A percentile compares a stretch with the other conserved stretches of the same genome.
These are phyloP conservation scores for Epinephelus malabaricus DNA, from an alignment of 2,797 vertebrate species.

Conservation along the genomic window DNA sequence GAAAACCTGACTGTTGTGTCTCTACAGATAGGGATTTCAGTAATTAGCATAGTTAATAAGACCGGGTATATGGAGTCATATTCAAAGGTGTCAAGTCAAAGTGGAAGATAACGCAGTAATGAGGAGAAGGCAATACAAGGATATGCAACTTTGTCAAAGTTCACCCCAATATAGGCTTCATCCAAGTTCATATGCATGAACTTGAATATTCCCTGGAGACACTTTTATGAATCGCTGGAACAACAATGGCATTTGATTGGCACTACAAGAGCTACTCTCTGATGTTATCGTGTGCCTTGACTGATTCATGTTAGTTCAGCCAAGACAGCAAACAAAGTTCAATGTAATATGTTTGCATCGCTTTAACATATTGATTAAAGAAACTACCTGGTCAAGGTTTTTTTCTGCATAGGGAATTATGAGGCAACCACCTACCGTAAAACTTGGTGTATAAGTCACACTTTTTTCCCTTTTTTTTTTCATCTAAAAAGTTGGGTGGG, in stretches of 20 bases:
- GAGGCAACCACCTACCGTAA: no score
- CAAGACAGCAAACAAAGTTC: background rate
- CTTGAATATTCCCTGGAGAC: background rate
- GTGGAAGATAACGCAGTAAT: conserved; percentile 55
- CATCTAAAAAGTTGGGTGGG: no score
- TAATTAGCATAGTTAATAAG: conserved; percentile 87
- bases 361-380: background rate
- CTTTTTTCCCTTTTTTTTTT: no score
- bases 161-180: background rate
- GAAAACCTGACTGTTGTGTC: conserved; percentile 77
- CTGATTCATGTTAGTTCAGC: background rate
- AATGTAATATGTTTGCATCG: background rate
- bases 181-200: conserved; percentile 4
- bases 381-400: background rate
- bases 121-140: conserved; percentile 35
- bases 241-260: background rate
- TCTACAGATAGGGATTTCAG: conserved; percentile 79
- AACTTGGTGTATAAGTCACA: no score
- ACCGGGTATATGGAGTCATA: conserved; percentile 57
- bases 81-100: conserved; percentile 65
- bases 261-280: background rate
- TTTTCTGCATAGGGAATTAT: no score
- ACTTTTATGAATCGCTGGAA: background rate
- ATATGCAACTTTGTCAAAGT: conserved; percentile 49
- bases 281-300: background rate